These are phyloP conservation scores for Pempheris klunzingeri DNA, from an alignment of 2,797 vertebrate species.

Conservation along the genomic window DNA sequence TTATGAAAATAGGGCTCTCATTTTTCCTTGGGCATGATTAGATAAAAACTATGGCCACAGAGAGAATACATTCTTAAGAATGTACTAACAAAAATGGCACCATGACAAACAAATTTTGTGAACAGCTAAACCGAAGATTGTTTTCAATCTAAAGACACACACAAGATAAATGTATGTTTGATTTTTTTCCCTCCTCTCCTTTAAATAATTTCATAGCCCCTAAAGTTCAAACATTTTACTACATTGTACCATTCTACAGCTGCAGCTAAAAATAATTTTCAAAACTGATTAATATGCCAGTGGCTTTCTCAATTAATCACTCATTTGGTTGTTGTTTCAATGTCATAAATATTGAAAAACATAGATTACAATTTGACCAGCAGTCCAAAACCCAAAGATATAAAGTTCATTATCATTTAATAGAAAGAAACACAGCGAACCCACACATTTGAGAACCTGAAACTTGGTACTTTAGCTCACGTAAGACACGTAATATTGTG, in stretches of 20 bases:
- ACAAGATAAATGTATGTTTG: too few species aligned
- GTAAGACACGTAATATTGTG: neutral
- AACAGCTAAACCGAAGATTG: neutral
- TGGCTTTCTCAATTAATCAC: neutral
- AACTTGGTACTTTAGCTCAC: neutral
- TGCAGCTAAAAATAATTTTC: neutral
- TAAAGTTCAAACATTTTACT: neutral
- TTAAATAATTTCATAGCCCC: neutral
- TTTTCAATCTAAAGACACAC: neutral
- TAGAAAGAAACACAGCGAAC: neutral
- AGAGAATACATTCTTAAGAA: neutral
- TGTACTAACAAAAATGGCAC: neutral
- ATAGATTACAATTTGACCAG: neutral
- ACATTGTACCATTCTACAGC: rapidly evolving
- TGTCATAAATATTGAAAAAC: neutral
- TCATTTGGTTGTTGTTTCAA: neutral
- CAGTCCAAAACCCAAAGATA: neutral
- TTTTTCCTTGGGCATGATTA: neutral
- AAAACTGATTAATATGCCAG: neutral
- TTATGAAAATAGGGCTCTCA: neutral
- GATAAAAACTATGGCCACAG: neutral
- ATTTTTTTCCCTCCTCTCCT: neutral
- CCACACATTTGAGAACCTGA: neutral
- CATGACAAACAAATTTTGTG: neutral
- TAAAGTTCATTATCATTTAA: neutral